A percentile compares a stretch with the other conserved stretches of the same genome.
phyloP scores from a whole-genome alignment of 1,140 invertebrate species.

The Nomia melanderi region DNA sequence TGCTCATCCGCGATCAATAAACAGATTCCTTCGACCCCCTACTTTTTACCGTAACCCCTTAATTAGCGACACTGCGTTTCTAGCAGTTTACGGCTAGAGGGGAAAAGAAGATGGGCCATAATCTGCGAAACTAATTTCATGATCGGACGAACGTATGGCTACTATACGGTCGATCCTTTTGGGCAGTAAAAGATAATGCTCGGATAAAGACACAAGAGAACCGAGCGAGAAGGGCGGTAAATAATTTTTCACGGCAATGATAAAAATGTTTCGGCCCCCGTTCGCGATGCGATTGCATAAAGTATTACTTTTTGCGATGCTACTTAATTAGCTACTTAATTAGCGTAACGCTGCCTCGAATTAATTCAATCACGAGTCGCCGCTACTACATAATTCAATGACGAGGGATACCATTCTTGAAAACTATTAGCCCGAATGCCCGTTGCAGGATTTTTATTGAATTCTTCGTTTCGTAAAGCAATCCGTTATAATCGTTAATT shows the following conservation, averaged over 20 bases:
- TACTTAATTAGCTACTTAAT: background rate
- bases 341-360: background rate
- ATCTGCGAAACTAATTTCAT: conserved; percentile 3
- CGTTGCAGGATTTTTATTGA: too few relatives aligned
- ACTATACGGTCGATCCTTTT: too few relatives aligned
- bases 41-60: too few relatives aligned
- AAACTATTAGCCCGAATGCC: too few relatives aligned
- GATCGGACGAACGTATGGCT: background rate
- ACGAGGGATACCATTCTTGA: background rate
- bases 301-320: background rate
- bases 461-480: too few relatives aligned
- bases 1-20: too few relatives aligned
- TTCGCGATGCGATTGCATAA: background rate
- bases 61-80: background rate
- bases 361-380: background rate
- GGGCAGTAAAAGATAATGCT: background rate
- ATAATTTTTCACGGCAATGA: background rate
- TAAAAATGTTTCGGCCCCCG: background rate
- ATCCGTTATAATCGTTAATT: too few relatives aligned
- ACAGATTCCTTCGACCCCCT: too few relatives aligned
- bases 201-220: background rate
- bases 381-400: background rate
- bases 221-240: background rate
- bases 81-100: background rate
- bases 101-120: background rate